These are phyloP conservation scores for Acanthosepion esculentum DNA, from an alignment of 2,888 invertebrate species.

Conservation along the genomic window DNA sequence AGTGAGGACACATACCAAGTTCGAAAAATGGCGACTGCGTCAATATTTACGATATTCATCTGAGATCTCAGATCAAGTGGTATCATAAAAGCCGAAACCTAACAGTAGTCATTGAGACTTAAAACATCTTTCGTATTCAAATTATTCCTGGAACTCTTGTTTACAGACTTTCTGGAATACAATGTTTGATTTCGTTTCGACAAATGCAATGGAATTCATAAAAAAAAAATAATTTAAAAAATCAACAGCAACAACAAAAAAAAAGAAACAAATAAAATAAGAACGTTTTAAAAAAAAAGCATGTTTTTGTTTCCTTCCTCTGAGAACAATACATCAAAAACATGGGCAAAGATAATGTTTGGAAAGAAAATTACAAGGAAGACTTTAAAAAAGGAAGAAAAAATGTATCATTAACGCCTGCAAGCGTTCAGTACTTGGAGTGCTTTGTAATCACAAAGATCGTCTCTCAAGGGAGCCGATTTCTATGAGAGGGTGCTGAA, in stretches of 20 bases:
- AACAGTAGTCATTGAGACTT: neutral
- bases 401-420: neutral
- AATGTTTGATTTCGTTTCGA: neutral
- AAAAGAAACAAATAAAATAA: neutral
- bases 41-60: neutral
- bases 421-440: neutral
- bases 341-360: neutral
- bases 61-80: neutral
- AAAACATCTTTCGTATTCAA: neutral
- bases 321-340: neutral
- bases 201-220: neutral
- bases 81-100: neutral
- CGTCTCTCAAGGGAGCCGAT: too few species aligned
- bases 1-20: neutral
- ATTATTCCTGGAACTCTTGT: neutral
- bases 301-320: neutral
- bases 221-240: neutral
- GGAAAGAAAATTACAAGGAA: neutral
- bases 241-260: neutral
- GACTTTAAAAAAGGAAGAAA: neutral
- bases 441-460: neutral
- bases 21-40: neutral
- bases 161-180: neutral
- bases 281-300: neutral
- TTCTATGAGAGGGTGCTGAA: too few species aligned